Evolutionary conservation across 2,888 invertebrate species (phyloP).

Genomic region (Tinea semifulvella): DNA sequence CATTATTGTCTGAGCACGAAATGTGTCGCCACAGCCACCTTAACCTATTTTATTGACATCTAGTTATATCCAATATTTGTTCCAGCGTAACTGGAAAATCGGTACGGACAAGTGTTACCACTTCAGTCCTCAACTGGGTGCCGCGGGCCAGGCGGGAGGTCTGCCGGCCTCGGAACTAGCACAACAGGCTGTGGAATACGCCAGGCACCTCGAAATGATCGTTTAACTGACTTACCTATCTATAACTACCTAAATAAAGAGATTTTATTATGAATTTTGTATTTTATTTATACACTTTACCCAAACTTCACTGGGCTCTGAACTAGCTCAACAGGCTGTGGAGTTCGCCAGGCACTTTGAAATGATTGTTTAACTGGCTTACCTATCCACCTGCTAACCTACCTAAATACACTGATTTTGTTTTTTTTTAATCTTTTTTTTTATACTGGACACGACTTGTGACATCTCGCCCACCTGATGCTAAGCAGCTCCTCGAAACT

Average conservation of each 20-base stretch:
- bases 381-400: too few species aligned
- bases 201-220: constrained; percentile 98
- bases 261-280: background rate
- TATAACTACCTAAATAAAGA: background rate
- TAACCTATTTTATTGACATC: too few species aligned
- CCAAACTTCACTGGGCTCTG: too few species aligned
- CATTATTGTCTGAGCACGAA: too few species aligned
- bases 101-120: constrained; percentile 82
- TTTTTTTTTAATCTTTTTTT: too few species aligned
- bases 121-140: constrained; percentile 75
- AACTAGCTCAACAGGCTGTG: constrained; percentile 92
- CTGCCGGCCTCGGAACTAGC: constrained; percentile 92
- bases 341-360: constrained; percentile 98
- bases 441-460: too few species aligned
- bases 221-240: constrained; percentile 71
- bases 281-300: too few species aligned
- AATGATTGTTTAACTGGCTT: constrained; percentile 90
- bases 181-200: constrained; percentile 95
- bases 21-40: too few species aligned
- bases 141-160: constrained; percentile 70
- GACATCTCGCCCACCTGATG: too few species aligned
- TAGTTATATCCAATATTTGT: too few species aligned
- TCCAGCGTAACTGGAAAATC: constrained; percentile 84
- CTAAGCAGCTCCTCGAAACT: too few species aligned
- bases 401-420: too few species aligned